Evolutionary conservation across 1,140 invertebrate species (phyloP), one percentile per base, ranked within the genome.

Genomic region (Leptinotarsa undecemlineata): DNA sequence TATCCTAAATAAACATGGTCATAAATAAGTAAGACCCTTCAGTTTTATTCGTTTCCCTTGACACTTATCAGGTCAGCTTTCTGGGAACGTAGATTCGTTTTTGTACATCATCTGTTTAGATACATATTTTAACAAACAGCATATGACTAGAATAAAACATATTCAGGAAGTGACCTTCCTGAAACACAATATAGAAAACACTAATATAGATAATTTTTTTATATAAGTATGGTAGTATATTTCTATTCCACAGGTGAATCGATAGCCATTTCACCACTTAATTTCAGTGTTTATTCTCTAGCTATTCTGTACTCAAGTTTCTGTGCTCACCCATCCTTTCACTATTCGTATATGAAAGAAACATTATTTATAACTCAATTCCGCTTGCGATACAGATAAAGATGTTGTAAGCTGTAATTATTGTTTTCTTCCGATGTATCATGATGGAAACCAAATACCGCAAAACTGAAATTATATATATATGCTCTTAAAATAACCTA

Each of bases 341-440:
- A 57, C 15, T 19, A 19, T 19, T 13, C 51, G 3, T 57, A 19
- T 57, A 57, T 57, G 51, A 19, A 57, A 57, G 51, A 14, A 57
- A 57, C 15, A 57, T 57, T 57, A 57, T 57, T 57, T 57, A 57
- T 57, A 57, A 57, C 51, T 57, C 51, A 57, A 57, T 57, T 57
- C 15, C 13, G 51, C 15, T 19, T 42, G 33, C 17, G 51, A 57
- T 57, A 11, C 33, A 42, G 51, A 57, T 57, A 57, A n/a, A 17
- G n/a, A 57, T 57, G 17, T 57, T 57, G 51, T 15, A 57, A 19
- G 51, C 51, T 57, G 17, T 19, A 19, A 57, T 57, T 57, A 57
- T 57, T 17, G 51, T 57, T 57, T 15, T 42, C 33, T 42, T 42
- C 33, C 33, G 51, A 57, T 57, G n/a, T 57, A 57, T 57, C 14